Conservation (phyloP, 2,113 vertebrate species). For the Murina feae region DNA sequence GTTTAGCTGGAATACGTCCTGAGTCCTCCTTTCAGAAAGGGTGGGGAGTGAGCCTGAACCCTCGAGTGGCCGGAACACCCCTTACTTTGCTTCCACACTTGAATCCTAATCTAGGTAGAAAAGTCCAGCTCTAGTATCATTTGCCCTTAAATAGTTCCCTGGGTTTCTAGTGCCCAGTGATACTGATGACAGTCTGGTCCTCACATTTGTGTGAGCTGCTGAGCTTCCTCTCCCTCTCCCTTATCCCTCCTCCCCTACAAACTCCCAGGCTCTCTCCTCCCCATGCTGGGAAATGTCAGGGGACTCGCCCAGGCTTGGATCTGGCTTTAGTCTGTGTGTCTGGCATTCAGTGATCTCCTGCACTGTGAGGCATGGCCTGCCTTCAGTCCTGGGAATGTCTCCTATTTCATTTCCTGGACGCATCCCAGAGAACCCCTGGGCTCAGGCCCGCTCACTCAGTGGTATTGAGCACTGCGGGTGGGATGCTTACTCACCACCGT, state of each 20-base stretch:
- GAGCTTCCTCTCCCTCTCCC: too few species aligned
- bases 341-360: neutral
- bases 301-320: neutral
- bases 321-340: neutral
- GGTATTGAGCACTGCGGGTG: neutral
- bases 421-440: neutral
- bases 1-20: neutral
- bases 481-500: fast-evolving
- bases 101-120: neutral
- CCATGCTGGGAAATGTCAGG: neutral
- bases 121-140: neutral
- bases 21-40: neutral
- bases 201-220: neutral
- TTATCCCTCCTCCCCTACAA: neutral
- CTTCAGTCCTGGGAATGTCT: neutral
- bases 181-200: neutral
- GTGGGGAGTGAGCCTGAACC: neutral
- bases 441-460: neutral
- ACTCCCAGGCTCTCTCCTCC: neutral
- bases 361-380: neutral
- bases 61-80: neutral
- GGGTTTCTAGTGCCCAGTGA: neutral
- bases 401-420: neutral
- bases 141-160: neutral
- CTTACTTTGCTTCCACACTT: neutral